Evolutionary conservation across 2,113 vertebrate species (phyloP).

Genomic region (Peromyscus leucopus): DNA sequence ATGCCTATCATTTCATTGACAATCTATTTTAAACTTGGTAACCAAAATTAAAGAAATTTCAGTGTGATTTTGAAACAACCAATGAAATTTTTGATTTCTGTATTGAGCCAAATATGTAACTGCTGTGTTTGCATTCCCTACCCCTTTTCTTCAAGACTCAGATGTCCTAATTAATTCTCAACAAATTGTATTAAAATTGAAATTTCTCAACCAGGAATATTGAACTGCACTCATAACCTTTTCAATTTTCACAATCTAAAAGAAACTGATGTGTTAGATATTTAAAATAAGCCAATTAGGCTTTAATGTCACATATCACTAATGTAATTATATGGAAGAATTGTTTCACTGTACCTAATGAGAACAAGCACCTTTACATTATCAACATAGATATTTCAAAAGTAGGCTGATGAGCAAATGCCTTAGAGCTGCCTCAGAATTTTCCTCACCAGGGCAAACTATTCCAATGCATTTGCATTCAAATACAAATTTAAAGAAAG

Average conservation of each 20-base stretch:
- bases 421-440: conserved; percentile 64
- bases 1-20: not conserved
- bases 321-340: conserved; percentile 88
- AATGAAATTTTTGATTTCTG: conserved; percentile 75
- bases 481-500: conserved; percentile 29
- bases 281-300: conserved; percentile 88
- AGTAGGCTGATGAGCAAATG: conserved; percentile 60
- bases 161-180: conserved; percentile 88
- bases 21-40: conserved; percentile 54
- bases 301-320: conserved; percentile 88
- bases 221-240: conserved; percentile 88
- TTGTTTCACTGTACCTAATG: conserved; percentile 88
- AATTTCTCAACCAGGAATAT: conserved; percentile 88
- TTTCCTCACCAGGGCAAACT: not conserved
- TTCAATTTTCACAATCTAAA: conserved; percentile 87
- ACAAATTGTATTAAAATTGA: conserved; percentile 88
- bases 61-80: conserved; percentile 70
- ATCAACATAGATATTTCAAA: conserved; percentile 84
- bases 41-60: conserved; percentile 76
- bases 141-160: conserved; percentile 76
- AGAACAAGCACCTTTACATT: conserved; percentile 87
- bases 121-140: conserved; percentile 83
- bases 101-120: conserved; percentile 78
- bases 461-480: conserved; percentile 13
- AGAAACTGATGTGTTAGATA: conserved; percentile 87